phyloP scores from a whole-genome alignment of 1,140 invertebrate species.

The Gonioctena quinquepunctata region DNA sequence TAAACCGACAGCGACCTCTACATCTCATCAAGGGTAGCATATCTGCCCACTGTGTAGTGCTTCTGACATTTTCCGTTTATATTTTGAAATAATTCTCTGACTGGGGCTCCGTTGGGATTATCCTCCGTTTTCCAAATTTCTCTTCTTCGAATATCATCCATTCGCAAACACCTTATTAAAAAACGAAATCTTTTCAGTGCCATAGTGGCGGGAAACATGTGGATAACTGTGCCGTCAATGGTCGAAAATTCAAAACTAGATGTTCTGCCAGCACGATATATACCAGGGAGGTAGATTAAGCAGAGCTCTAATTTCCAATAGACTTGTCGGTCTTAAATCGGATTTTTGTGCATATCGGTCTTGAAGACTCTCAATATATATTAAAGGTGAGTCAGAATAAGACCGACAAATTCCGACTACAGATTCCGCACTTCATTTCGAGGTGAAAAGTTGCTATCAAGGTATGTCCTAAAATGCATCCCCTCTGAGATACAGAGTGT shows the following conservation, averaged over 20 bases:
- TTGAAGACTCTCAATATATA: background rate
- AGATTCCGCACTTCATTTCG: too few relatives aligned
- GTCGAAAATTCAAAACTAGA: slow-evolving; percentile 23
- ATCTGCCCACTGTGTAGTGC: slow-evolving; percentile 22
- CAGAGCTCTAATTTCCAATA: background rate
- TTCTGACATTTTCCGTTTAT: slow-evolving; percentile 1
- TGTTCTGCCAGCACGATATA: background rate
- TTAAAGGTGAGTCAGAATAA: too few relatives aligned
- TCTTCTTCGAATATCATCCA: slow-evolving; percentile 14
- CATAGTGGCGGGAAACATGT: slow-evolving; percentile 21
- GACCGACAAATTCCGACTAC: too few relatives aligned
- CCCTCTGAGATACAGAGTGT: too few relatives aligned
- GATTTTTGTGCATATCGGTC: too few relatives aligned
- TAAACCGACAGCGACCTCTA: slow-evolving; percentile 47
- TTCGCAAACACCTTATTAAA: slow-evolving; percentile 14
- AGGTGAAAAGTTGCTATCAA: too few relatives aligned
- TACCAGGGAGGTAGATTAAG: background rate
- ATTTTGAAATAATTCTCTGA: slow-evolving; percentile 10
- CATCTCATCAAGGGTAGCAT: slow-evolving; percentile 47
- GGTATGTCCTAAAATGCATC: too few relatives aligned
- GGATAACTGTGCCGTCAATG: slow-evolving; percentile 6
- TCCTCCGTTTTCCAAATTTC: slow-evolving; percentile 2
- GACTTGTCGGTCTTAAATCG: background rate
- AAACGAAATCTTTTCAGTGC: slow-evolving; percentile 19
- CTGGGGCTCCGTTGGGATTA: slow-evolving; percentile 13